Conservation (phyloP, 2,113 vertebrate species). For the Naja naja region DNA sequence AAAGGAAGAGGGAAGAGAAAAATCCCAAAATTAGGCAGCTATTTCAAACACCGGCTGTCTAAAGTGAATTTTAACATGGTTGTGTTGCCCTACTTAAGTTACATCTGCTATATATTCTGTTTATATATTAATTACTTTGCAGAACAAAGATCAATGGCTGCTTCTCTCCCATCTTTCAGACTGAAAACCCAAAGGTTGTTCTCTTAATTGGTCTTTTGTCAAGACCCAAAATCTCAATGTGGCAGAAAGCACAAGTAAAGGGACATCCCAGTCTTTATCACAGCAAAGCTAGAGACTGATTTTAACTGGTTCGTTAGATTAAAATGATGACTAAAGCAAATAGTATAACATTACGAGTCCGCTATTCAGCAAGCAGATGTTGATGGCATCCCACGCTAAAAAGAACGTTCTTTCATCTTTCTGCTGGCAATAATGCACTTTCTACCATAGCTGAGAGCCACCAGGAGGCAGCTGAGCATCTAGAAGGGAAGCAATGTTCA, state of each 20-base stretch:
- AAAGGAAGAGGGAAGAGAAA: neutral
- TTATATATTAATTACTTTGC: neutral
- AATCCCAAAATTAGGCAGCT: neutral
- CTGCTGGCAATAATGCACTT: neutral
- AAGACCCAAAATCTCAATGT: neutral
- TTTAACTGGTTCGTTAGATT: neutral
- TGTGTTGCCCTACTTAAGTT: neutral
- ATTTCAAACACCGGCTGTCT: neutral
- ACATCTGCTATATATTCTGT: neutral
- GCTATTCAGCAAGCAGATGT: neutral
- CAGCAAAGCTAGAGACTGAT: neutral
- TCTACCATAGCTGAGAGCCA: neutral
- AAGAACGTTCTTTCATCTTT: neutral
- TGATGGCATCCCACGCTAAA: neutral
- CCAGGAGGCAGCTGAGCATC: slow-evolving; percentile 11
- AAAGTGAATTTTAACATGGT: neutral
- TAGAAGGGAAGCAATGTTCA: neutral
- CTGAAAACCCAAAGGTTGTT: neutral
- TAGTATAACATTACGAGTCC: neutral
- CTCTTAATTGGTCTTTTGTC: neutral
- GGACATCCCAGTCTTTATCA: neutral
- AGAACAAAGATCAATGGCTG: neutral
- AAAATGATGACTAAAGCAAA: neutral
- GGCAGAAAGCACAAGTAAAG: neutral
- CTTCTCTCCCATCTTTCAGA: neutral